A percentile compares a stretch with the other conserved stretches of the same genome.
Evolutionary conservation across 2,888 invertebrate genomes (phyloP).

Genomic region (Drosophila rellima): DNA sequence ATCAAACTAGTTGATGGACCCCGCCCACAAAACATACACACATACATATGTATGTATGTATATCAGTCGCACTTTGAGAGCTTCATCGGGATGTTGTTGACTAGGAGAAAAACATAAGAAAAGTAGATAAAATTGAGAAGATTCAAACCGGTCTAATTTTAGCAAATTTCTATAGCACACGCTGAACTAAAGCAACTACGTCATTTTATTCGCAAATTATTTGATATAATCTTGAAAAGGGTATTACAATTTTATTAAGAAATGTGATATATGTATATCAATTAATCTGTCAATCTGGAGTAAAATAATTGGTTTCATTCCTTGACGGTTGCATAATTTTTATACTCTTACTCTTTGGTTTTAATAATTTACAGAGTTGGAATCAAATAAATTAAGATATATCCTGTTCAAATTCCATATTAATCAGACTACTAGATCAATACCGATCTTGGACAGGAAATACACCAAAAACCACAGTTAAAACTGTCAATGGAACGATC

Average conservation of each 20-base stretch:
- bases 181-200: constrained; percentile 43
- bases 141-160: constrained; percentile 57
- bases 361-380: too few species aligned
- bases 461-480: too few species aligned
- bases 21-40: constrained; percentile 24
- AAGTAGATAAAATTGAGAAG: constrained; percentile 9
- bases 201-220: constrained; percentile 44
- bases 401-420: too few species aligned
- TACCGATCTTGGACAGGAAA: too few species aligned
- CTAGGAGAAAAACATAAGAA: background rate
- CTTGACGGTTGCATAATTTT: too few species aligned
- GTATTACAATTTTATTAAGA: background rate
- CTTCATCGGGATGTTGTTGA: constrained; percentile 21
- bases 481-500: background rate
- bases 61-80: constrained; percentile 34
- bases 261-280: background rate
- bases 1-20: constrained; percentile 31
- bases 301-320: too few species aligned
- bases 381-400: too few species aligned
- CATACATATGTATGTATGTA: background rate
- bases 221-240: background rate
- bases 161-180: constrained; percentile 50
- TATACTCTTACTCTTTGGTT: too few species aligned
- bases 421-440: too few species aligned
- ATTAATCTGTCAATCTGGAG: too few species aligned